Evolutionary conservation across 2,888 invertebrate genomes (phyloP).

Genomic region (Argynnis bischoffii): DNA sequence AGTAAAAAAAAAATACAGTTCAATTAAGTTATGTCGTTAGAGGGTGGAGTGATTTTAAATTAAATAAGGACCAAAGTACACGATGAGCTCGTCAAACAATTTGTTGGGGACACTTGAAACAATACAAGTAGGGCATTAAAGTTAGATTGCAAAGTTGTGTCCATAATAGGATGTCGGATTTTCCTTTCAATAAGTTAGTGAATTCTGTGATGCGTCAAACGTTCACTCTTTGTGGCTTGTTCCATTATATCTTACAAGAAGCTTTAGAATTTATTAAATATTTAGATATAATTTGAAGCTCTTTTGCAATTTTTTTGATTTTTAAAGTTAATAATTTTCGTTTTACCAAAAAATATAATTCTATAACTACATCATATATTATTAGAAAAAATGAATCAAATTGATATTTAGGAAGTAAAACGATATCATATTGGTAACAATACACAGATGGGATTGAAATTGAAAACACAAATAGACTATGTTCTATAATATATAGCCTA

Average conservation of each 20-base stretch:
- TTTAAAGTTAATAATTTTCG: too few species aligned
- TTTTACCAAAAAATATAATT: too few species aligned
- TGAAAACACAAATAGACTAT: background rate
- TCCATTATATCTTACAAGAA: background rate
- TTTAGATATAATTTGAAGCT: too few species aligned
- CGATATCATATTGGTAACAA: too few species aligned
- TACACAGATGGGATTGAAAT: background rate
- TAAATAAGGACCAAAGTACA: constrained; percentile 11
- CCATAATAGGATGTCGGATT: constrained; percentile 22
- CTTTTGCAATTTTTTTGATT: too few species aligned
- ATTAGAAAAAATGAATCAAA: too few species aligned
- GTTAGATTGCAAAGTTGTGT: constrained; percentile 42
- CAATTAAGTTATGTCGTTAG: background rate
- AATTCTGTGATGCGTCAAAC: constrained; percentile 1
- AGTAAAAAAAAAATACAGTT: too few species aligned
- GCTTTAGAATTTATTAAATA: too few species aligned
- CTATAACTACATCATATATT: too few species aligned
- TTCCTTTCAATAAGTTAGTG: constrained; percentile 18
- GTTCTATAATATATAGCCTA: too few species aligned
- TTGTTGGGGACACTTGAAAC: constrained; percentile 24
- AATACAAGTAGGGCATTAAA: constrained; percentile 35
- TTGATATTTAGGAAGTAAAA: too few species aligned
- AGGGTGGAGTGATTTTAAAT: background rate
- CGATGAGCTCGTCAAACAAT: constrained; percentile 18
- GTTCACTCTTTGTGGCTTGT: background rate